These are phyloP conservation scores for Nycteola revayana DNA, from an alignment of 2,888 invertebrate species.

Conservation along the genomic window DNA sequence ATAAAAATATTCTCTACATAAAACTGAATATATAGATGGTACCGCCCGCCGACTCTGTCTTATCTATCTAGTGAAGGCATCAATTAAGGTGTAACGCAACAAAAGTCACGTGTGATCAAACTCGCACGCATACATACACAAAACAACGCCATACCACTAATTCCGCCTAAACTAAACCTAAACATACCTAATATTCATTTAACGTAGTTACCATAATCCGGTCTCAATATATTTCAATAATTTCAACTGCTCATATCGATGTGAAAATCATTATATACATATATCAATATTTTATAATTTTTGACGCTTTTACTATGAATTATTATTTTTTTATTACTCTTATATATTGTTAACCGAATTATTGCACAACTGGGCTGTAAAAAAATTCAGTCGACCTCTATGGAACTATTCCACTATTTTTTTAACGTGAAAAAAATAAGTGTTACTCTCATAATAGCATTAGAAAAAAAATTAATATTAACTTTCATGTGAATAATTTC, in stretches of 20 bases:
- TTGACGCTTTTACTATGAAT: not conserved
- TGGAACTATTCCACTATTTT: constrained; percentile 13
- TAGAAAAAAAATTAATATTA: constrained; percentile 17
- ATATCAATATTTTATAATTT: constrained; percentile 54
- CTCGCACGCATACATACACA: constrained; percentile 62
- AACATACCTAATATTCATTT: constrained; percentile 52
- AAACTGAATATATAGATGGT: constrained; percentile 13
- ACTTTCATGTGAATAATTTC: constrained; percentile 35
- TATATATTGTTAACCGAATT: constrained; percentile 16
- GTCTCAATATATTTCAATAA: constrained; percentile 33
- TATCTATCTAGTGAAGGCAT: constrained; percentile 68
- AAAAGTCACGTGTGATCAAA: constrained; percentile 55
- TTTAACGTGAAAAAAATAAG: constrained; percentile 10
- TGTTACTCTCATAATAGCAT: constrained; percentile 13
- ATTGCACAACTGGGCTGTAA: constrained; percentile 32
- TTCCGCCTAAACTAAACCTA: constrained; percentile 71
- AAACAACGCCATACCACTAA: constrained; percentile 65
- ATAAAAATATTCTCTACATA: constrained; percentile 36
- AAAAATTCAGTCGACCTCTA: constrained; percentile 21
- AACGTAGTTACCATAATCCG: constrained; percentile 30
- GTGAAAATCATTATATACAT: constrained; percentile 74
- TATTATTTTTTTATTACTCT: not conserved
- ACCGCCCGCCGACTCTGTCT: constrained; percentile 37
- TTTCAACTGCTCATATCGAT: constrained; percentile 46
- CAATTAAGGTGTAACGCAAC: constrained; percentile 57